Evolutionary conservation across 2,113 vertebrate species (phyloP).

Genomic region (Dasypus novemcinctus): DNA sequence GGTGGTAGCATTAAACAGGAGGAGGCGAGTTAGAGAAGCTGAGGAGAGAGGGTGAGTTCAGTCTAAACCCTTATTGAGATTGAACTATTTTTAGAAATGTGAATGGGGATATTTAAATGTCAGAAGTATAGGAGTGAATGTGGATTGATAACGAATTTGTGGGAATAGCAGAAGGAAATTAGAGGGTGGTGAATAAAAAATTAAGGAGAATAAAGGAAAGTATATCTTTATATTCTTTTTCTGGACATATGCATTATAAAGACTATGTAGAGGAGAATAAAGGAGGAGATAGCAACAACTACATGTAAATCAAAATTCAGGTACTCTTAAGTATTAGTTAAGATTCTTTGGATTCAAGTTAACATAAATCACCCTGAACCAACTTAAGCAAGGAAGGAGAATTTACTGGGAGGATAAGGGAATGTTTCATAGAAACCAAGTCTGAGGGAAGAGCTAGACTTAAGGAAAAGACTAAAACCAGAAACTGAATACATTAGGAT

Average conservation of each 20-base stretch:
- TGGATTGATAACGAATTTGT: neutral
- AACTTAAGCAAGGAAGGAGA: neutral
- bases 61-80: neutral
- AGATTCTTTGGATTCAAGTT: neutral
- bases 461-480: neutral
- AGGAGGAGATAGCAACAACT: neutral
- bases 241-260: neutral
- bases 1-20: neutral
- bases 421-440: constrained; percentile 4
- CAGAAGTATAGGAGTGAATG: neutral
- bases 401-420: neutral
- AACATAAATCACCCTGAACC: constrained; percentile 13
- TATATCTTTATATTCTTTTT: neutral
- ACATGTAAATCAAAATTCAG: neutral
- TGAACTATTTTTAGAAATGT: constrained; percentile 1
- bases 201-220: neutral
- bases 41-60: neutral
- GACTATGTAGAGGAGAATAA: neutral
- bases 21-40: constrained; percentile 33
- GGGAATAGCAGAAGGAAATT: neutral
- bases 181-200: neutral
- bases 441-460: neutral
- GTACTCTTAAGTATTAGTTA: neutral
- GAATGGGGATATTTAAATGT: neutral
- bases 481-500: neutral